A percentile compares a stretch with the other conserved stretches of the same genome.
phyloP scores from a whole-genome alignment of 2,888 invertebrate genomes.

The Oscheius sp. region DNA sequence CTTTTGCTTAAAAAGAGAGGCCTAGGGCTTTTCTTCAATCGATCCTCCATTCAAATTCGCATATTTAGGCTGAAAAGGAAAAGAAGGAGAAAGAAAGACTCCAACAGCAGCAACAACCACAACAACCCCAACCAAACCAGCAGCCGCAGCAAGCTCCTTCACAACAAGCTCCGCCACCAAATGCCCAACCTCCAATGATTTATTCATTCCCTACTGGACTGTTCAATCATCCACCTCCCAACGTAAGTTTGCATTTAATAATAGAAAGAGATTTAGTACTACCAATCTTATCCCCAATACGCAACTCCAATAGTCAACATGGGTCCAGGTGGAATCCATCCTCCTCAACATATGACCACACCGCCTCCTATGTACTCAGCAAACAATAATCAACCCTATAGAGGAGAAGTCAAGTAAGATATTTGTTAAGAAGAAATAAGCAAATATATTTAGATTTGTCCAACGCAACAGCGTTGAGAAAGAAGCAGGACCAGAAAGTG shows the following conservation, averaged over 20 bases:
- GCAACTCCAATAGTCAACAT: background rate
- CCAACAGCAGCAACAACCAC: background rate
- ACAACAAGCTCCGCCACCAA: background rate
- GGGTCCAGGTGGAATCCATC: background rate
- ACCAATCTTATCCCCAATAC: background rate
- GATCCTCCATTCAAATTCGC: too few species aligned
- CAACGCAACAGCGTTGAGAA: background rate
- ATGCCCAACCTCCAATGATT: background rate
- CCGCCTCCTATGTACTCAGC: background rate
- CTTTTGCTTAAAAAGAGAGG: too few species aligned
- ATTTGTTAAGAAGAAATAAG: background rate
- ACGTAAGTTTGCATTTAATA: background rate
- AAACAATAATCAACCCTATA: background rate
- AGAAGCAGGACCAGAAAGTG: background rate
- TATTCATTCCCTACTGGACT: background rate
- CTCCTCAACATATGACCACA: background rate
- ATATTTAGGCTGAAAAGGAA: too few species aligned
- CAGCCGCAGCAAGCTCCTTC: background rate
- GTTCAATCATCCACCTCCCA: background rate
- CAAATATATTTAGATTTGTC: conserved; percentile 3
- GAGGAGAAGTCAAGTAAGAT: background rate
- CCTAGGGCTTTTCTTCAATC: too few species aligned
- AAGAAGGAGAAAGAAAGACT: conserved; percentile 15
- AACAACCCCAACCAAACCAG: background rate
- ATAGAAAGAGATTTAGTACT: background rate